Evolutionary conservation across 2,113 vertebrate genomes (phyloP).

Genomic region (Stegostoma tigrinum): DNA sequence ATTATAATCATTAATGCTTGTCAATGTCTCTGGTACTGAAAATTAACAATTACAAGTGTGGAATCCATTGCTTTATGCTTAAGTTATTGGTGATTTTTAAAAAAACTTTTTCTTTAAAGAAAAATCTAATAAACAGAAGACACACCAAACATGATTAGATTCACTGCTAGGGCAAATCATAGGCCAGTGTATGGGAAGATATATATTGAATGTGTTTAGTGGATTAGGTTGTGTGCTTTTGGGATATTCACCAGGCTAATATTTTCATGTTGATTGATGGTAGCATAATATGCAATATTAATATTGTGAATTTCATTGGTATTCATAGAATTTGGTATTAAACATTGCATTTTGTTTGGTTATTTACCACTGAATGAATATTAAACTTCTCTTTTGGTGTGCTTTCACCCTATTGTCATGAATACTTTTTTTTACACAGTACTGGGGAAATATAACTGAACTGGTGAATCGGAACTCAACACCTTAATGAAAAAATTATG

Average conservation of each 20-base stretch:
- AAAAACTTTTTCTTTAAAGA: not conserved
- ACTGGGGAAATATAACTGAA: not conserved
- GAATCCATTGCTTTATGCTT: not conserved
- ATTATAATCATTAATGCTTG: not conserved
- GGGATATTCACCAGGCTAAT: not conserved
- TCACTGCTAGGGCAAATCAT: not conserved
- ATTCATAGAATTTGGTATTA: not conserved
- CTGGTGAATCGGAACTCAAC: not conserved
- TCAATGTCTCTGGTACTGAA: not conserved
- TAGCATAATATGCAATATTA: not conserved
- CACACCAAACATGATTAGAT: not conserved
- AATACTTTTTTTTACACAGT: not conserved
- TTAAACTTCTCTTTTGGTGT: not conserved
- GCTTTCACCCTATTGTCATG: not conserved
- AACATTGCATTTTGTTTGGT: not conserved
- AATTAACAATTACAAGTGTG: not conserved
- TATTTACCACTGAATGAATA: not conserved
- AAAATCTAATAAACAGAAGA: not conserved
- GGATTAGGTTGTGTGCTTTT: not conserved
- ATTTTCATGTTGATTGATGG: not conserved
- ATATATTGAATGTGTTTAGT: not conserved
- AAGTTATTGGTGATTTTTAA: not conserved
- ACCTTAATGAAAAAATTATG: not conserved
- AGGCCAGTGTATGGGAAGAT: not conserved
- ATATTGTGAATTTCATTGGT: not conserved